These are phyloP conservation scores for Zosterops pallidus DNA, from an alignment of 2,113 vertebrate species.

Conservation along the genomic window DNA sequence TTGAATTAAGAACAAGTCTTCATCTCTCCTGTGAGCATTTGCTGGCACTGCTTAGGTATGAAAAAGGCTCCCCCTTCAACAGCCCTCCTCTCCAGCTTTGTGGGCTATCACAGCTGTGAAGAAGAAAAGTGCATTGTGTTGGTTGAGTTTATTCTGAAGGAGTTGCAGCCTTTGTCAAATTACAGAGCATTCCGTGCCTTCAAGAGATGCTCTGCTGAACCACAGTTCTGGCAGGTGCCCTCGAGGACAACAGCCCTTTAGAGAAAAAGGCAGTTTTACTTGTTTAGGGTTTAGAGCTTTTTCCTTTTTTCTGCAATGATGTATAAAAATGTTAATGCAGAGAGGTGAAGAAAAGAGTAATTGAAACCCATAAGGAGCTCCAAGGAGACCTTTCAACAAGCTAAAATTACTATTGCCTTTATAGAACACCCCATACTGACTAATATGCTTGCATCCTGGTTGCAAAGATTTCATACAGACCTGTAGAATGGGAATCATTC, in stretches of 20 bases:
- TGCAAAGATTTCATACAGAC: not conserved
- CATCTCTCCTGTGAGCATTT: not conserved
- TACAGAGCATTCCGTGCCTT: not conserved
- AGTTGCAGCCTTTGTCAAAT: not conserved
- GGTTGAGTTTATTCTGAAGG: not conserved
- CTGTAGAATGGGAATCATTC: not conserved
- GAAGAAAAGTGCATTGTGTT: not conserved
- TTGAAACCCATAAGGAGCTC: not conserved
- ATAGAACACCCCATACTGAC: not conserved
- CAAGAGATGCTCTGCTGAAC: not conserved
- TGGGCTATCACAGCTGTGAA: not conserved
- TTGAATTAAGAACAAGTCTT: not conserved
- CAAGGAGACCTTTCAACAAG: not conserved
- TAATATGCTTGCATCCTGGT: not conserved
- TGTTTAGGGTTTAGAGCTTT: not conserved
- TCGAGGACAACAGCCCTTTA: not conserved
- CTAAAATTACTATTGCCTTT: not conserved
- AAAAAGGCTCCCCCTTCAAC: not conserved
- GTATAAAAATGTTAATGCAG: not conserved
- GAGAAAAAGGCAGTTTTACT: not conserved
- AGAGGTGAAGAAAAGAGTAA: not conserved
- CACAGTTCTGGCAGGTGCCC: not conserved
- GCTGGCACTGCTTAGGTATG: not conserved
- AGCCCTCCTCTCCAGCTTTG: not conserved
- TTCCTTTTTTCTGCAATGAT: not conserved